A percentile compares a stretch with the other conserved stretches of the same genome.
These are phyloP conservation scores for Xestia ashworthii DNA, from an alignment of 2,888 invertebrate species.

Conservation along the genomic window DNA sequence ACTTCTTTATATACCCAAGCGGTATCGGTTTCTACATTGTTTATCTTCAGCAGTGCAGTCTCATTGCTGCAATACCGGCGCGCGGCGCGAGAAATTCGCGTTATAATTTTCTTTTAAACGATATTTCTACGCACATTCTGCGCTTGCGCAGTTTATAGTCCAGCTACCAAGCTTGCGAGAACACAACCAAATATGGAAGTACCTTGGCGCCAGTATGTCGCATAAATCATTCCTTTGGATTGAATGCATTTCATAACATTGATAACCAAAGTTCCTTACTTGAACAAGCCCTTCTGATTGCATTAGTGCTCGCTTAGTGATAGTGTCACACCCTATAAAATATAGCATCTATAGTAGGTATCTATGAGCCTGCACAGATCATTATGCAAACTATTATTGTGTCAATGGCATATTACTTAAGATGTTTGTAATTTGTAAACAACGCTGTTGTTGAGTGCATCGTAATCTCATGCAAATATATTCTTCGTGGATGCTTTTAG, in stretches of 20 bases:
- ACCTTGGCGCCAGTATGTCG: constrained; percentile 46
- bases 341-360: background rate
- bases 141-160: constrained; percentile 24
- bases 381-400: constrained; percentile 30
- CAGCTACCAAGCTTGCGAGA: constrained; percentile 26
- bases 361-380: constrained; percentile 2
- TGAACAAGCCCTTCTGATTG: constrained; percentile 25
- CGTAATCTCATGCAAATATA: background rate
- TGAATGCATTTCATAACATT: constrained; percentile 48
- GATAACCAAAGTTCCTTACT: constrained; percentile 40
- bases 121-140: constrained; percentile 28
- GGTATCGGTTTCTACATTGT: constrained; percentile 21
- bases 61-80: constrained; percentile 9
- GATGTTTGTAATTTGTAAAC: constrained; percentile 31
- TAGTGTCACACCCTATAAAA: background rate
- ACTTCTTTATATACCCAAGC: constrained; percentile 3
- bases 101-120: constrained; percentile 37
- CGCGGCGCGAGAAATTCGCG: constrained; percentile 20
- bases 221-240: constrained; percentile 47
- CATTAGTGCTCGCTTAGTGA: constrained; percentile 24
- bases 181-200: constrained; percentile 45
- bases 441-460: constrained; percentile 12
- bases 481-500: background rate
- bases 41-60: constrained; percentile 8
- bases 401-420: constrained; percentile 23